phyloP scores from a whole-genome alignment of 2,888 invertebrate genomes.

The Macaria liturata region DNA sequence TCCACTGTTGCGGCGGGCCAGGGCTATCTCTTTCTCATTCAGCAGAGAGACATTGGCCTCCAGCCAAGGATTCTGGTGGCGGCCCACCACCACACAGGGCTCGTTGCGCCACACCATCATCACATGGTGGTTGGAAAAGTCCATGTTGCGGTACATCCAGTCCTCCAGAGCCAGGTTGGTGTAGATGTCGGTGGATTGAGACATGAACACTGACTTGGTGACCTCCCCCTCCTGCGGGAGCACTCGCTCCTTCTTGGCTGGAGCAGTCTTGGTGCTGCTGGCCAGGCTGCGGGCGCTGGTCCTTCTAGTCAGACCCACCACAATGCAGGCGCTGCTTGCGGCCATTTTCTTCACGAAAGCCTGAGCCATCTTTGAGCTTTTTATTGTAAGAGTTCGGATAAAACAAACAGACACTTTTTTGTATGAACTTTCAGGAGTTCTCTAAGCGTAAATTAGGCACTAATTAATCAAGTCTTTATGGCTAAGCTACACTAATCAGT shows the following conservation, averaged over 20 bases:
- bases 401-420: conserved; percentile 73
- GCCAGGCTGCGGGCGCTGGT: conserved; percentile 61
- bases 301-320: conserved; percentile 67
- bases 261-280: conserved; percentile 51
- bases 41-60: conserved; percentile 92
- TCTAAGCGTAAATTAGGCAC: conserved; percentile 61
- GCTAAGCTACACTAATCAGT: conserved; percentile 42
- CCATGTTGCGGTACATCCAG: conserved; percentile 95
- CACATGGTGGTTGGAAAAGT: conserved; percentile 92
- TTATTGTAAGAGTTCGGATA: conserved; percentile 34
- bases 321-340: conserved; percentile 63
- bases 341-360: conserved; percentile 72
- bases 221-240: conserved; percentile 78
- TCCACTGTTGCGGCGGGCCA: conserved; percentile 96
- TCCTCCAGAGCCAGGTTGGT: conserved; percentile 98
- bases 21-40: conserved; percentile 85
- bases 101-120: conserved; percentile 96
- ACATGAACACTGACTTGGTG: conserved; percentile 94
- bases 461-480: conserved; percentile 26
- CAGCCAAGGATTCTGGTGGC: conserved; percentile 98
- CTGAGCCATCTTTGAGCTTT: conserved; percentile 70
- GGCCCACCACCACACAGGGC: conserved; percentile 97
- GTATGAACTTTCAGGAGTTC: conserved; percentile 69
- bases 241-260: conserved; percentile 55
- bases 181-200: conserved; percentile 94